phyloP scores from a whole-genome alignment of 2,797 vertebrate genomes.

The Hapalemur alaotrensis region DNA sequence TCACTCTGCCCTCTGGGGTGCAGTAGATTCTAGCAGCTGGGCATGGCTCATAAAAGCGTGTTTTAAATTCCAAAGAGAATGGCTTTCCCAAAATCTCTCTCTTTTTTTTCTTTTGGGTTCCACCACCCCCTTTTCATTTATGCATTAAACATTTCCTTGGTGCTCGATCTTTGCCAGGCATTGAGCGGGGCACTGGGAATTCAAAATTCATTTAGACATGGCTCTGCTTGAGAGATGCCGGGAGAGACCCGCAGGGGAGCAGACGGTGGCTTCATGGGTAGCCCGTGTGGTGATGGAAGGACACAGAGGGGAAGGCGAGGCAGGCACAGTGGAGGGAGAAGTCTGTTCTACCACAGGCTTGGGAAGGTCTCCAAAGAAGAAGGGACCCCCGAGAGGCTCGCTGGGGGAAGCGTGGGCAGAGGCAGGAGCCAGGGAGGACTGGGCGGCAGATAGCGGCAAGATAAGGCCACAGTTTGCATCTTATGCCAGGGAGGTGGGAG shows the following conservation, averaged over 20 bases:
- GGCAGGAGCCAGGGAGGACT: too few relatives aligned
- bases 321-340: not conserved
- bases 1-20: not conserved
- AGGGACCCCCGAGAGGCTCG: rapidly evolving
- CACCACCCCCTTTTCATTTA: not conserved
- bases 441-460: not conserved
- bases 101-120: not conserved
- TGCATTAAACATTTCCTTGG: not conserved
- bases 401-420: not conserved
- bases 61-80: not conserved
- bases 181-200: too few relatives aligned
- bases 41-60: rapidly evolving
- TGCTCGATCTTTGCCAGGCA: not conserved
- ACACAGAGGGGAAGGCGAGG: not conserved
- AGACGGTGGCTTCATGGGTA: not conserved
- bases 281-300: not conserved
- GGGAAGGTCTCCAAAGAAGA: not conserved
- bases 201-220: not conserved
- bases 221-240: not conserved
- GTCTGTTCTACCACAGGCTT: rapidly evolving
- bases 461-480: not conserved
- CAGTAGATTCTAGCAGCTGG: not conserved
- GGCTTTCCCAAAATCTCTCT: not conserved
- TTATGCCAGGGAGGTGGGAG: not conserved
- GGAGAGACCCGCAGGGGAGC: not conserved